phyloP scores from a whole-genome alignment of 2,888 invertebrate genomes.

The Drosophila rellima region DNA sequence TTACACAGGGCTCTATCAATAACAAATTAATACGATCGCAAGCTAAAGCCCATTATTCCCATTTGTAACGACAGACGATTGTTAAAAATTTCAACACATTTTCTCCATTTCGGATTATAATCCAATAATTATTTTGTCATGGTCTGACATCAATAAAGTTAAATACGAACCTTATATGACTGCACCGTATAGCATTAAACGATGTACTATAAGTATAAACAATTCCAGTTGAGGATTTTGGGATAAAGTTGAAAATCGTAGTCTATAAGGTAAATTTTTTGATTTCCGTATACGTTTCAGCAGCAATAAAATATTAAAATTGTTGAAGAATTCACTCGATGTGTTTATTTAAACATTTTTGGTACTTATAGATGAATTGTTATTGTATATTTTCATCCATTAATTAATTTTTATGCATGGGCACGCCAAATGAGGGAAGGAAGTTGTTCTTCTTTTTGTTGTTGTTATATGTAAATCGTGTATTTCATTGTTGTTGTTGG shows the following conservation, averaged over 20 bases:
- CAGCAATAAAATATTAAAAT: slow-evolving; percentile 21
- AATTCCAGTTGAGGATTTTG: slow-evolving; percentile 26
- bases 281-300: slow-evolving; percentile 38
- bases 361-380: slow-evolving; percentile 48
- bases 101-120: slow-evolving; percentile 3
- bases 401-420: slow-evolving; percentile 75
- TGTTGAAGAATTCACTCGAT: slow-evolving; percentile 37
- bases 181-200: slow-evolving; percentile 6
- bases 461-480: slow-evolving; percentile 59
- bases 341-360: slow-evolving; percentile 66
- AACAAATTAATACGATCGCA: neutral
- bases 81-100: slow-evolving; percentile 12
- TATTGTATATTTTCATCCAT: slow-evolving; percentile 39
- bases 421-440: slow-evolving; percentile 31
- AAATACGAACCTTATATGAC: slow-evolving; percentile 44
- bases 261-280: slow-evolving; percentile 12
- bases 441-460: slow-evolving; percentile 4
- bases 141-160: slow-evolving; percentile 3
- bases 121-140: slow-evolving; percentile 22
- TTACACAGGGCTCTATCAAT: neutral
- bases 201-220: slow-evolving; percentile 12
- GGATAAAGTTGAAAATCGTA: slow-evolving; percentile 30
- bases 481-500: slow-evolving; percentile 49
- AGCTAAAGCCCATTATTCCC: slow-evolving; percentile 17
- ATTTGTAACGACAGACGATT: no score